Evolutionary conservation across 1,140 invertebrate genomes (phyloP).

Genomic region (Diorhabda elongata): DNA sequence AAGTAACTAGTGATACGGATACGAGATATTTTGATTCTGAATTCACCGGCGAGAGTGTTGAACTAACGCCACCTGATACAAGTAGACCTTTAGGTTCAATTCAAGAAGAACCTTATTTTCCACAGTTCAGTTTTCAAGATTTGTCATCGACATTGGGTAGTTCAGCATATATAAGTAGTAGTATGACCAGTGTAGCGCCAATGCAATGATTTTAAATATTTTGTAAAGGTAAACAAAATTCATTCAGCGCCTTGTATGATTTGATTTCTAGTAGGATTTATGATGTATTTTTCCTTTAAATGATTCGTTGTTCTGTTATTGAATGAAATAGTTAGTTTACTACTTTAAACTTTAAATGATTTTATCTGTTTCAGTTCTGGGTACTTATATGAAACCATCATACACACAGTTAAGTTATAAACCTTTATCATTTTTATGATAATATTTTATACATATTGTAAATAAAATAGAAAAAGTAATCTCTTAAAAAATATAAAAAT

Average conservation of each 20-base stretch:
- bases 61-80: constrained; percentile 88
- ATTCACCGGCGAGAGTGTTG: constrained; percentile 96
- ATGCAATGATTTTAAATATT: constrained; percentile 36
- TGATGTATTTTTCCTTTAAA: neutral
- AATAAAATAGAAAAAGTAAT: constrained; percentile 11
- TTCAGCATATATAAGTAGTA: constrained; percentile 43
- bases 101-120: constrained; percentile 62
- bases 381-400: constrained; percentile 10
- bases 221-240: neutral
- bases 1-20: constrained; percentile 93
- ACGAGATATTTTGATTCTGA: constrained; percentile 96
- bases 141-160: constrained; percentile 46
- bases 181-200: constrained; percentile 41
- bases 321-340: neutral
- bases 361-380: constrained; percentile 10
- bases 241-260: neutral
- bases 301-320: neutral
- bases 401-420: constrained; percentile 6
- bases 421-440: constrained; percentile 20
- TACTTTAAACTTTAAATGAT: too few relatives aligned
- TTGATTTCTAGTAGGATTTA: neutral
- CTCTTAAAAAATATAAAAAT: neutral
- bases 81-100: constrained; percentile 56
- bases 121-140: constrained; percentile 66
- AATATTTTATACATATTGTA: constrained; percentile 20